Evolutionary conservation across 2,888 invertebrate genomes (phyloP), one percentile per base, ranked within the genome.

Genomic region (Melieria omissa): DNA sequence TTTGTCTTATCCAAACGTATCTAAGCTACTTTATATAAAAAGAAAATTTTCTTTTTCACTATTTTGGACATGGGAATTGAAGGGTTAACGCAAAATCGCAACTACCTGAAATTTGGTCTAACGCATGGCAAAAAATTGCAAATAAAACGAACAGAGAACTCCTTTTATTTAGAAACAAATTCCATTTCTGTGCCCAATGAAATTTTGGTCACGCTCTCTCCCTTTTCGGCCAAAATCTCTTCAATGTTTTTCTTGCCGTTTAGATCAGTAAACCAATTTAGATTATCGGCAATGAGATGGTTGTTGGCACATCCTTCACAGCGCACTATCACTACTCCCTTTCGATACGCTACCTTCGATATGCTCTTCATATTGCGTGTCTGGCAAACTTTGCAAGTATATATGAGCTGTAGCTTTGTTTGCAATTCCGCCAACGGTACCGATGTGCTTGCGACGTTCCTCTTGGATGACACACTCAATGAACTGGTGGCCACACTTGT

Each of bases 261-360:
- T n/a, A 80, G 76, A 49, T 82, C 79, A 10, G 82, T 76, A 64
- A 85, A 85, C 74, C 85, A 80, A 8, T 84, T 84, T 1, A 85
- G 78, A 58, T 85, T 84, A 67, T 85, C 85, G 62, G 82, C 84
- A 66, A 85, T 85, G 46, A 85, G 71, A 73, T 85, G 85, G 72
- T 82, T 81, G 12, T 81, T 85, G 9, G 81, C 81, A 75, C 85
- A 85, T 12, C 85, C 85, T 73, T 83, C 84, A 72, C 85, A 85
- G 55, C 83, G 81, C 0, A 85, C 79, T 45, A 85, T 85, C 0
- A 85, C 85, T 16, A 86, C 84, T 6, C 85, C 85, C 42, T 79
- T 82, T 16, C 77, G 76, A 71, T 82, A 85, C 12, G 85, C 83
- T 55, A 81, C 80, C 74, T 84, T 82, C 12, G 85, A 83, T 41